A percentile compares a stretch with the other conserved stretches of the same genome.
These are phyloP conservation scores for Wiebesia pumilae DNA, from an alignment of 1,140 invertebrate genomes.

Conservation along the genomic window DNA sequence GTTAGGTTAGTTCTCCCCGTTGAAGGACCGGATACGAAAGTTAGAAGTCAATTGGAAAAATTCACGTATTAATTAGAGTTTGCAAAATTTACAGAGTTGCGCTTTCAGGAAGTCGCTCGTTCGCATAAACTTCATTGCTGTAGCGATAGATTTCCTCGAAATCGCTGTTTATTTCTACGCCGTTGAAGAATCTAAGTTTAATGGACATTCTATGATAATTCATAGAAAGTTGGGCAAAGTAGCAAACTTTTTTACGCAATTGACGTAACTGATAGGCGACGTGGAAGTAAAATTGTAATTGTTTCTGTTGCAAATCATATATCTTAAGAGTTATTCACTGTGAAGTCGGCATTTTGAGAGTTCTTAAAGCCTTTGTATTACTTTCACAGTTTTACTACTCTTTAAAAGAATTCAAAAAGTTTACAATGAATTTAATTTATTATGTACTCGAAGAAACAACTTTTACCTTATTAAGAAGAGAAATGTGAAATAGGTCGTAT, in stretches of 20 bases:
- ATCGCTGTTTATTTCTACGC: constrained; percentile 18
- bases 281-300: neutral
- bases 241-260: constrained; percentile 3
- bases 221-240: constrained; percentile 19
- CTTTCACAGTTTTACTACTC: constrained; percentile 5
- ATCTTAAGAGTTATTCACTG: neutral
- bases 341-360: neutral
- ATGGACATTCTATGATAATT: constrained; percentile 7
- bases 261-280: neutral
- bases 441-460: neutral
- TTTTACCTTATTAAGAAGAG: neutral
- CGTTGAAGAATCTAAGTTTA: neutral
- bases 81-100: neutral
- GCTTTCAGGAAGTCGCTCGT: neutral
- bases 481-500: neutral
- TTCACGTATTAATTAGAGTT: constrained; percentile 34
- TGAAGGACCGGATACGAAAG: neutral
- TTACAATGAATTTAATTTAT: neutral
- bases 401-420: constrained; percentile 6
- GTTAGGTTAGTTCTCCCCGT: neutral
- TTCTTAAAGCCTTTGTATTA: neutral
- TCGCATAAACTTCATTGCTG: neutral
- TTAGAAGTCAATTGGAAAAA: constrained; percentile 19
- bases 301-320: neutral
- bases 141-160: neutral